phyloP scores from a whole-genome alignment of 2,888 invertebrate genomes.

The Hypomecis punctinalis region DNA sequence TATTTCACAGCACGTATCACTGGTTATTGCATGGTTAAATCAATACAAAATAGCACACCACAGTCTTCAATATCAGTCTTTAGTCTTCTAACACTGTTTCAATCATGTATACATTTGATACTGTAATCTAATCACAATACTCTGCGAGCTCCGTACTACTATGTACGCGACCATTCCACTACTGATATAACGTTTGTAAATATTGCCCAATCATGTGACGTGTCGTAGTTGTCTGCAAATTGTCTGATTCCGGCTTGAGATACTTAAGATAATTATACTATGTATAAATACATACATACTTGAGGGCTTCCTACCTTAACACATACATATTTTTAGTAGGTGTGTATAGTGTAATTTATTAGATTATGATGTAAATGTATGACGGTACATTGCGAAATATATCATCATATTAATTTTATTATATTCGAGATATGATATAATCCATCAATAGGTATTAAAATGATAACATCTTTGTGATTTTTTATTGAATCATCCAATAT shows the following conservation, averaged over 20 bases:
- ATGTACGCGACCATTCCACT: constrained; percentile 29
- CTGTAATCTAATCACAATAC: constrained; percentile 19
- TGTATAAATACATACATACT: background rate
- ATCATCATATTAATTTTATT: background rate
- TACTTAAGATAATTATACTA: background rate
- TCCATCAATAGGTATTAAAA: background rate
- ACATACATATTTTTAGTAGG: background rate
- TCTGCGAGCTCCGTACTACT: constrained; percentile 28
- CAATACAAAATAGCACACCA: background rate
- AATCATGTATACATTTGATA: constrained; percentile 4
- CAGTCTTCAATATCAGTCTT: background rate
- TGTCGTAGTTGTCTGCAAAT: constrained; percentile 20
- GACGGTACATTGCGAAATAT: constrained; percentile 9
- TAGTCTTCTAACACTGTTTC: background rate
- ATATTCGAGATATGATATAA: background rate
- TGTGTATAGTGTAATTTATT: background rate
- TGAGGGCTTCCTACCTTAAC: background rate
- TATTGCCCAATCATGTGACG: constrained; percentile 37
- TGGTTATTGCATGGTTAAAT: background rate
- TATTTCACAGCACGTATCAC: background rate
- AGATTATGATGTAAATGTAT: constrained; percentile 1
- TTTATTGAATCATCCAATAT: background rate
- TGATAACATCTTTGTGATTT: background rate
- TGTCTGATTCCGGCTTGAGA: constrained; percentile 3
- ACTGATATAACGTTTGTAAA: constrained; percentile 36